Evolutionary conservation across 2,888 invertebrate species (phyloP), one percentile per base, ranked within the genome.

Genomic region (Troilus luridus): DNA sequence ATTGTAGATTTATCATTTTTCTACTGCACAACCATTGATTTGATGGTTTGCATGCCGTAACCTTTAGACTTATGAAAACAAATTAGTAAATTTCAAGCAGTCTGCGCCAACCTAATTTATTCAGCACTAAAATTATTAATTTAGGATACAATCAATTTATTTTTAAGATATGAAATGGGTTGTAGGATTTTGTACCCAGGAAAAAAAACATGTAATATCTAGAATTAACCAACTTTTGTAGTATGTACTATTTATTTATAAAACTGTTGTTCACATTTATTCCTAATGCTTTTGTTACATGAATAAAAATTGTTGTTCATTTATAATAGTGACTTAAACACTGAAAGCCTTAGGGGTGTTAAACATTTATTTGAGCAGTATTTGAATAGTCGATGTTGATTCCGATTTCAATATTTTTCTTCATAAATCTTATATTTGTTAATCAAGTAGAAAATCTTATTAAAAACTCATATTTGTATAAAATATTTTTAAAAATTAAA

Each of bases 341-440:
- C 72, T 17, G 41, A 77, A 77, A 77, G 72, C 72, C 72, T 17
- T 17, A 77, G 41, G 0, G 85, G n/a, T 85, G 56, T 85, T 5
- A 58, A 85, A 58, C 21, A 85, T 85, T 85, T 85, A 56, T 14
- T 85, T 85, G 85, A 85, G 85, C 85, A 85, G 85, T 85, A 56
- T 85, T 56, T 56, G 85, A 85, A 56, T 56, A 81, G 14, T 67
- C 14, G 67, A 27, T 67, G 67, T 67, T 67, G 27, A 67, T 67
- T 81, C 64, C 11, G 81, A 81, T 81, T 56, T 24, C n/a, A 24
- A 67, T 89, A 67, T 89, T 89, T 89, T 89, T 88, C 88, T 89
- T 89, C 72, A 72, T 64, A 89, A 67, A 89, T 41, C 67, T 56
- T 89, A 77, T 89, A 56, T 67, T 81, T 81, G 54, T 81, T 54